Conservation (phyloP, 2,888 invertebrate species). For the Ceriagrion tenellum region DNA sequence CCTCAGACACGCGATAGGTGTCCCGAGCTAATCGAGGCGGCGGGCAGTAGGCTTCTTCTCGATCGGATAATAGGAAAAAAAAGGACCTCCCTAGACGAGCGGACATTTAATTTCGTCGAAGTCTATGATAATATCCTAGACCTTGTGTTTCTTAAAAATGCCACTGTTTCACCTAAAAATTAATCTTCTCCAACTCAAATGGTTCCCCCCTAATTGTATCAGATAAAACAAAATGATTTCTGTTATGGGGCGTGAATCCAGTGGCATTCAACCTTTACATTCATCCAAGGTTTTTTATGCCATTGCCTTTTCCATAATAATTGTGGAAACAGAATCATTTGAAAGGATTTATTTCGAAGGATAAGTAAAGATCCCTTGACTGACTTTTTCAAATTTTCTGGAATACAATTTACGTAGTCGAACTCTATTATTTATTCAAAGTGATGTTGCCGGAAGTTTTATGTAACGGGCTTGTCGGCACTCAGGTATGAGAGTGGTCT, state of each 20-base stretch:
- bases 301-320: no score
- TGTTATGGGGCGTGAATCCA: not conserved
- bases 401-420: no score
- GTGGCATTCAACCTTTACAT: not conserved
- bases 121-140: not conserved
- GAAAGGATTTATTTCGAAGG: no score
- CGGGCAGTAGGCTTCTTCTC: not conserved
- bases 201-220: not conserved
- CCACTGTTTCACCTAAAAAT: not conserved
- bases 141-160: not conserved
- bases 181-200: not conserved
- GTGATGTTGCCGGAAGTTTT: no score
- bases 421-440: no score
- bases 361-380: no score
- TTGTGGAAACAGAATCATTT: no score
- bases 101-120: not conserved
- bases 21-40: conserved; percentile 2
- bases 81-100: not conserved
- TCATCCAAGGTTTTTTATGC: not conserved
- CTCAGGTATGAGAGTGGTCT: no score
- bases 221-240: conserved; percentile 29
- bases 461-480: no score
- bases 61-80: not conserved
- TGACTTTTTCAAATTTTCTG: no score
- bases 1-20: conserved; percentile 22